phyloP scores from a whole-genome alignment of 2,113 vertebrate genomes.

The Coracopsis vasa region DNA sequence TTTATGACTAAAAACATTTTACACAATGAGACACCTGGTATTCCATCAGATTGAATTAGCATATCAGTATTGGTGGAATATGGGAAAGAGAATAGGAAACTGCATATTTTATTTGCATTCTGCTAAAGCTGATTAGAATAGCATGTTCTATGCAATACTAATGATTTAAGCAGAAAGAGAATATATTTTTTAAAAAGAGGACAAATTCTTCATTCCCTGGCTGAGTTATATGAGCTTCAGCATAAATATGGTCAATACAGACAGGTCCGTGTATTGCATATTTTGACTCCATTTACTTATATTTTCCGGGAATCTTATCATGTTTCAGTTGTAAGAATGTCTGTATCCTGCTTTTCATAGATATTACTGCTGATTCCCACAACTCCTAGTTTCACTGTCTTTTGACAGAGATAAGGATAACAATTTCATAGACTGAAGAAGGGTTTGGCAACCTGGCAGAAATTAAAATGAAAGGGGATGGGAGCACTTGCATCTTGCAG shows the following conservation, averaged over 20 bases:
- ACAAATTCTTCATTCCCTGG: background rate
- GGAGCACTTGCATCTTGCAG: background rate
- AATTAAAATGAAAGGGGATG: background rate
- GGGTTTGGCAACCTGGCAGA: background rate
- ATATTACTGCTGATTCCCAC: background rate
- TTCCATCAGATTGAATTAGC: background rate
- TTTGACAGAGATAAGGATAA: background rate
- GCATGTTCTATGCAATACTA: background rate
- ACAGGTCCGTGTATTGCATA: background rate
- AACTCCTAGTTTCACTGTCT: background rate
- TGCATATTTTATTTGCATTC: background rate
- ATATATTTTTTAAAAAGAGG: background rate
- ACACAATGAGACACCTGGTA: constrained; percentile 27
- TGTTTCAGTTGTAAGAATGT: background rate
- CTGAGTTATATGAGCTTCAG: background rate
- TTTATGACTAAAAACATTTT: background rate
- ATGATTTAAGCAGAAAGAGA: background rate
- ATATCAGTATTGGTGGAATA: background rate
- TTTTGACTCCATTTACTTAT: background rate
- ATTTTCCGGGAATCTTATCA: background rate
- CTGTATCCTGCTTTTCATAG: background rate
- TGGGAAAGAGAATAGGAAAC: background rate
- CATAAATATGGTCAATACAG: background rate
- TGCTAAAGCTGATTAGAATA: constrained; percentile 1
- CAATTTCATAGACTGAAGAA: background rate